Evolutionary conservation across 2,797 vertebrate species (phyloP).

Genomic region (Syncerus caffer): DNA sequence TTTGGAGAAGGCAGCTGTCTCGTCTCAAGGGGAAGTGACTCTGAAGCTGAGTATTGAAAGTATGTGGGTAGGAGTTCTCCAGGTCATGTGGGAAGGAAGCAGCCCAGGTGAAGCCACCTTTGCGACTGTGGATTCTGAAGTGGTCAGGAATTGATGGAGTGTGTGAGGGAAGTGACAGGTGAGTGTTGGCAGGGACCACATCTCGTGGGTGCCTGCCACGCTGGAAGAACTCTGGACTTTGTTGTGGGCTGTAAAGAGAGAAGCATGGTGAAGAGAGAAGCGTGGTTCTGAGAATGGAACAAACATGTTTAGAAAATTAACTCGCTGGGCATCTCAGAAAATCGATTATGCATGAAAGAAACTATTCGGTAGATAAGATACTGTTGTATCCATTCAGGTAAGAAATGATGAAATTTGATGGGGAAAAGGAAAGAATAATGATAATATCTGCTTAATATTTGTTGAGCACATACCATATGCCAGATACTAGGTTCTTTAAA

Average conservation of each 20-base stretch:
- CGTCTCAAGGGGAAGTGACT: slow-evolving; percentile 20
- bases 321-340: background rate
- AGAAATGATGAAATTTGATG: background rate
- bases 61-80: background rate
- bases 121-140: background rate
- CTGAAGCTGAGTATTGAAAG: background rate
- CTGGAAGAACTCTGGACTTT: background rate
- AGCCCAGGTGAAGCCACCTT: background rate
- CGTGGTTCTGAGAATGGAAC: background rate
- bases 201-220: background rate
- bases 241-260: background rate
- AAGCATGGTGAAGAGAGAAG: background rate
- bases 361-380: background rate
- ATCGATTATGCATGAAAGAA: background rate
- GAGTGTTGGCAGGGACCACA: background rate
- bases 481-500: background rate
- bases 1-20: background rate
- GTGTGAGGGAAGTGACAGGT: background rate
- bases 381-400: background rate
- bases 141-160: background rate
- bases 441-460: background rate
- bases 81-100: background rate
- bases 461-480: background rate
- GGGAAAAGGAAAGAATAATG: background rate
- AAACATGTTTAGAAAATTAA: background rate